Base-by-base conservation (phyloP, 1,140 invertebrate genomes). In the Cydia strobilella region DNA sequence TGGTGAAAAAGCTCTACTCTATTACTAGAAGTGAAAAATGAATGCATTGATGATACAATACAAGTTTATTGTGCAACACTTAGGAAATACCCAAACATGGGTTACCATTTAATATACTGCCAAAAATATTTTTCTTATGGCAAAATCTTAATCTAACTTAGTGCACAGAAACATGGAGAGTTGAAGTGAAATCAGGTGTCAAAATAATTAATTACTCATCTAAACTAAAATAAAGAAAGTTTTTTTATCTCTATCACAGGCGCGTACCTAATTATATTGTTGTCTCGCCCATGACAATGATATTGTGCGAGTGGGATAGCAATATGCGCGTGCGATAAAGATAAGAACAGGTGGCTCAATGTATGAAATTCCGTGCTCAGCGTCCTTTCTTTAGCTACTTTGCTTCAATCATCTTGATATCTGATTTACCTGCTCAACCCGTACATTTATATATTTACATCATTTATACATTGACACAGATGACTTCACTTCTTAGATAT, bases 401-500 rank as follows among this genome's bases (percentile, higher is more conserved):
- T n/a, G n/a, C 48, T 51, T n/a, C 5, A 15, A 13, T 48, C 15
- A 18, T 51, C 48, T 59, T 59, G 54, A 59, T 42, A 63, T 35
- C n/a, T 63, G 5, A 74, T 71, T 76, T 72, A 39, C 18, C 54
- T 23, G 9, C 20, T 59, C 54, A 59, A 23, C 54, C 54, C 9
- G 0, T 2, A 20, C 51, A 59, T 59, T 23, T 3, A 39, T n/a
- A 35, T 69, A 72, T 74, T 62, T 74, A 51, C 54, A 39, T 62
- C 51, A 48, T 73, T 31, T 59, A 62, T 48, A 73, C 42, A 73
- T 12, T 39, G 25, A 74, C 39, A 42, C 27, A 45, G 73, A 45
- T 79, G 27, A 48, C 59, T 51, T 66, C 72, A 72, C 75, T 45
- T 74, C 73, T 87, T 86, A 93, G 71, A 91, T 82, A 83, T 93